Percentiles rank a stretch among this genome's conserved stretches.
Evolutionary conservation across 2,113 vertebrate species (phyloP).

Genomic region (Python bivittatus): DNA sequence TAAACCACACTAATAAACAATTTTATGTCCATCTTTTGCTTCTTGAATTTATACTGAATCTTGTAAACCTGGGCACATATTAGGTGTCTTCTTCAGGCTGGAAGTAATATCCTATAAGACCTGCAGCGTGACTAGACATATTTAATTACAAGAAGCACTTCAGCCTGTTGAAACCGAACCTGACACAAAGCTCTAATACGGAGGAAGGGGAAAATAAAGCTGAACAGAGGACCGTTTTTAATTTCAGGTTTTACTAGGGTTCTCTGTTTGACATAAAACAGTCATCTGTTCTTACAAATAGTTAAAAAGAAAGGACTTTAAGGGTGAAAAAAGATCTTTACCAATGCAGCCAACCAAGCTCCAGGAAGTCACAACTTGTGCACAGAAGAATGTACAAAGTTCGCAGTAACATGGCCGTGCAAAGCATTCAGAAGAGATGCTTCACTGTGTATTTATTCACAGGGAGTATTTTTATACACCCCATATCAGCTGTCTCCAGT

Average conservation of each 20-base stretch:
- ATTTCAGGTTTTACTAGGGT: not conserved
- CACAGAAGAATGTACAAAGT: not conserved
- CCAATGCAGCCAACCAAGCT: not conserved
- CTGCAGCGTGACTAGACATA: constrained; percentile 20
- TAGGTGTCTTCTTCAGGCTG: constrained; percentile 31
- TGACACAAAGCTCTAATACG: constrained; percentile 1
- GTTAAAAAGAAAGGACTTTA: not conserved
- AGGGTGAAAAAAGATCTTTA: not conserved
- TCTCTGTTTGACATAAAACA: not conserved
- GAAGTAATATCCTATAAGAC: constrained; percentile 20
- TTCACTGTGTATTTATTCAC: not conserved
- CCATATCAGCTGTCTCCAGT: not conserved
- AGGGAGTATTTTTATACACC: not conserved
- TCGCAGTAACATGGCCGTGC: not conserved
- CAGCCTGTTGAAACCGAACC: constrained; percentile 5
- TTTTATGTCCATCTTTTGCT: constrained; percentile 14
- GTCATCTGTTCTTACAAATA: not conserved
- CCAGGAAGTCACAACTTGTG: not conserved
- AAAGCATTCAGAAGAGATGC: not conserved
- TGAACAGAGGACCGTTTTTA: not conserved
- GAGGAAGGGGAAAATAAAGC: not conserved
- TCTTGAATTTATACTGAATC: constrained; percentile 21
- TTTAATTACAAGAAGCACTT: constrained; percentile 26
- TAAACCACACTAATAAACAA: not conserved
- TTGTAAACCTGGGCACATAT: constrained; percentile 33